phyloP scores from a whole-genome alignment of 1,140 invertebrate species.

The Psilanteris sp. region DNA sequence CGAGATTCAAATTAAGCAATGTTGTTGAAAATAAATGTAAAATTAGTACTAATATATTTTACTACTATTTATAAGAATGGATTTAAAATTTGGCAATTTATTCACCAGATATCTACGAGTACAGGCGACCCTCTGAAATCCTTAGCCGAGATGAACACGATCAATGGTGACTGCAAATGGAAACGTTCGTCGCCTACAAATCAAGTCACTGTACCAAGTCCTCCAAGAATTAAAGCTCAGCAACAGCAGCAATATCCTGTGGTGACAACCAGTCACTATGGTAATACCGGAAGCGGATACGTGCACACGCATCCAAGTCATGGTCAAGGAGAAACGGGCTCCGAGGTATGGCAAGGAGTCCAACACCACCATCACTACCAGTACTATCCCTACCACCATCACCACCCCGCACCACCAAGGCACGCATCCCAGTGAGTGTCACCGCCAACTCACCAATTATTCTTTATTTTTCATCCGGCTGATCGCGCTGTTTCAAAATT shows the following conservation, averaged over 20 bases:
- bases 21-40: neutral
- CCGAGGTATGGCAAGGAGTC: conserved; percentile 84
- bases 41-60: too few species aligned
- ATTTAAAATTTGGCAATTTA: too few species aligned
- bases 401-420: conserved; percentile 81
- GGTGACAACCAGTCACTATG: conserved; percentile 73
- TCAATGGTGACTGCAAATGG: conserved; percentile 80
- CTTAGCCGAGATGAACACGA: conserved; percentile 82
- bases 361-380: conserved; percentile 83
- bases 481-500: too few species aligned
- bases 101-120: conserved; percentile 35
- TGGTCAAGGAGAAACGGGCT: conserved; percentile 74
- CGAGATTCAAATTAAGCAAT: too few species aligned
- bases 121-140: conserved; percentile 81
- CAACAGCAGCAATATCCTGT: conserved; percentile 71
- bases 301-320: conserved; percentile 60
- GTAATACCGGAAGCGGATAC: conserved; percentile 67
- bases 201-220: conserved; percentile 69
- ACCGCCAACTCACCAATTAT: conserved; percentile 68
- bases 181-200: conserved; percentile 75
- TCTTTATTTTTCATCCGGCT: conserved; percentile 32
- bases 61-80: too few species aligned
- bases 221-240: conserved; percentile 70
- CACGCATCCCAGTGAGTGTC: conserved; percentile 83
- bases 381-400: conserved; percentile 84